Base-by-base conservation (phyloP, 2,888 invertebrate genomes). In the Harpalus rufipes region DNA sequence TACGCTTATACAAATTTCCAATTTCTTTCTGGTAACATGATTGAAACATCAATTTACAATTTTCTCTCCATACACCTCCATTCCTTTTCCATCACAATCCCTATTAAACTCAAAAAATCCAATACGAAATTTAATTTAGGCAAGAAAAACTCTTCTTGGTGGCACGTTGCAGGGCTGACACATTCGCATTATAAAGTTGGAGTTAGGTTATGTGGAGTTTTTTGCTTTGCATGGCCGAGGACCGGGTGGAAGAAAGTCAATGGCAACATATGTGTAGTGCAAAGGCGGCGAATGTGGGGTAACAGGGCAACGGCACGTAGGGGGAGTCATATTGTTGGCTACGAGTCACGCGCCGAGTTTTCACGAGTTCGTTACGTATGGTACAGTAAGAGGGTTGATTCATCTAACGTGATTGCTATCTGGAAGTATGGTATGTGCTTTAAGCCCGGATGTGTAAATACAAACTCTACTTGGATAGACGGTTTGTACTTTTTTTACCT, bases 71-170 rank as follows among this genome's bases (percentile, higher is more conserved):
- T 12, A 51, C 12, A 8, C 44, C 44, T 12, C 10, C 8, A 51
- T 51, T 51, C 44, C 44, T 51, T 51, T 51, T 63, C 18, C 63
- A 39, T 68, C 14, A 8, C 25, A 18, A 63, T 63, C 25, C 6
- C 68, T 68, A 68, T 68, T 68, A 68, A 68, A 68, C 39, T 68
- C 68, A 68, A n/a, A 39, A 51, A 68, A 68, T 39, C 68, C 68
- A 68, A 68, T 68, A 68, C n/a, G n/a, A 68, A 68, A 68, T 68
- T 68, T 68, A 12, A 68, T 68, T 68, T 68, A 68, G n/a, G 68
- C 68, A 39, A 68, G 32, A 68, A 68, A 63, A 63, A 63, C 25
- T 63, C 68, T 68, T 39, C 25, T 39, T 32, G 32, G 39, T 32
- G 32, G 68, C 68, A 68, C 68, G 32, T 68, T 25, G 32, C 68